These are phyloP conservation scores for Lichenostomus cassidix DNA, from an alignment of 2,113 vertebrate genomes.

Conservation along the genomic window DNA sequence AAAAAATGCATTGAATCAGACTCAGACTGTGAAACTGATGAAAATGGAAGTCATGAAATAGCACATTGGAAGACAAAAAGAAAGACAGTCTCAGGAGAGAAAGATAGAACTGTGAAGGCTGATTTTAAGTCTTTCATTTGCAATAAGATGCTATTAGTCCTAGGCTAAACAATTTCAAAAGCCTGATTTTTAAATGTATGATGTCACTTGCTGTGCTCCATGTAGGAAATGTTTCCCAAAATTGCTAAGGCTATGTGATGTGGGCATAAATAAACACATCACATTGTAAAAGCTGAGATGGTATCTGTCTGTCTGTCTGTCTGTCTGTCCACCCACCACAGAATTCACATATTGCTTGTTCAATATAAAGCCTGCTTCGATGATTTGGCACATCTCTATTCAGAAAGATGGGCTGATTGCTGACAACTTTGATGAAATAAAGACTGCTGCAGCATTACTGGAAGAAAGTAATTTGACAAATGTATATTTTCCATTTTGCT, in stretches of 20 bases:
- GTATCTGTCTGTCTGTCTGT: constrained; percentile 25
- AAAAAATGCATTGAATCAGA: not conserved
- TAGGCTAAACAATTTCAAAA: not conserved
- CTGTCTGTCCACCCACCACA: constrained; percentile 16
- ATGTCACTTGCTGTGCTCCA: not conserved
- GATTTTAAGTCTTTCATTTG: not conserved
- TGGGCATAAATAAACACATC: constrained; percentile 46
- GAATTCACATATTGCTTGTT: constrained; percentile 53
- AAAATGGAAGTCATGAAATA: not conserved
- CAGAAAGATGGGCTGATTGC: constrained; percentile 63
- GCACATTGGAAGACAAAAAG: not conserved
- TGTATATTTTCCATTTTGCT: constrained; percentile 77
- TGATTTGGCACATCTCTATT: constrained; percentile 59
- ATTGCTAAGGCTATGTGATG: not conserved
- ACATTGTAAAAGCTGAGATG: not conserved
- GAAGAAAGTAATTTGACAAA: constrained; percentile 77
- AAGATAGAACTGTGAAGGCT: not conserved
- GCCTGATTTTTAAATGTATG: not conserved
- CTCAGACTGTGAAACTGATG: not conserved
- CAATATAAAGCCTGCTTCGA: constrained; percentile 1
- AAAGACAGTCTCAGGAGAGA: not conserved
- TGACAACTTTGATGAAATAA: constrained; percentile 70
- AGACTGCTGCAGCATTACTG: constrained; percentile 63
- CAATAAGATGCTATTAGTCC: not conserved
- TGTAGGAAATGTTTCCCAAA: not conserved